Evolutionary conservation across 1,140 invertebrate species (phyloP), one percentile per base, ranked within the genome.

Genomic region (Nymphalis io): DNA sequence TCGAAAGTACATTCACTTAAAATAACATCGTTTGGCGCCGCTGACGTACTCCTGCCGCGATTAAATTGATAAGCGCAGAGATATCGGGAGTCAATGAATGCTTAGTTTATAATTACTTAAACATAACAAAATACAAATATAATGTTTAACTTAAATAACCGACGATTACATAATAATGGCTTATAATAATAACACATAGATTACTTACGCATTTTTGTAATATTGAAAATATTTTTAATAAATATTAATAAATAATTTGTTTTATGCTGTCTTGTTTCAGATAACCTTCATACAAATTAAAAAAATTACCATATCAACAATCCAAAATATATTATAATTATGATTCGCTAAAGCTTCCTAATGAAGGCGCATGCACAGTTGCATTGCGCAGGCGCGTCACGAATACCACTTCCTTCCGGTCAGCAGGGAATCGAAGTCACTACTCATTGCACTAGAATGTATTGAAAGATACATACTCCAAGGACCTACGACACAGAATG

Each of bases 321-420:
- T 20, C 27, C 20, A 21, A 20, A 51, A 20, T 12, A 12, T 51
- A 20, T 51, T 6, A 51, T 5, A 20, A 20, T 11, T 8, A 20
- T 2, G 6, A 51, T 3, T 16, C 46, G 46, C 46, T 51, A 27
- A 33, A 59, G 51, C 20, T 27, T 23, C 38, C 58, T 57, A 55
- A 23, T 4, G 16, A 13, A 20, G 42, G 60, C 40, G 51, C 59
- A 68, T 61, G 20, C 58, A 53, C 68, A 75, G 72, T 44, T 60
- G 72, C 67, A 78, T 81, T 77, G 60, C 51, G 70, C 70, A 81
- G 64, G 60, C 81, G 67, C 62, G 53, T 67, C 82, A 82, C 81
- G 82, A 20, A 27, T 33, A 39, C 40, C 74, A 75, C 75, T 85
- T 86, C 84, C 85, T 87, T 87, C 84, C 85, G 70, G 81, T 72